Base-by-base conservation (phyloP, 2,797 vertebrate species). In the Onychomys arenicola region DNA sequence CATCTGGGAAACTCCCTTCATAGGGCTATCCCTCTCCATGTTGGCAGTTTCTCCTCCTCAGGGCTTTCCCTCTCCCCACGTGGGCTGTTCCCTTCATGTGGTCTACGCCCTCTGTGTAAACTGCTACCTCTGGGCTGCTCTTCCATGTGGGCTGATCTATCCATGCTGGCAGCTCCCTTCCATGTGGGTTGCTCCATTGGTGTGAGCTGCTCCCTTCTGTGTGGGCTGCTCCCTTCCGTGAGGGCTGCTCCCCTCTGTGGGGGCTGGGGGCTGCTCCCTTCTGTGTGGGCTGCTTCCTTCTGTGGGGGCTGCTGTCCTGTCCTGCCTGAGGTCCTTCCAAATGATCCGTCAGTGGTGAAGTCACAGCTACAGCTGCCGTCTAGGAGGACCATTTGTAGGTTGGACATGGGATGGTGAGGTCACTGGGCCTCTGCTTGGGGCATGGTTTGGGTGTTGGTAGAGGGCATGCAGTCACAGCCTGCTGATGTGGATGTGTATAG, bases 401-500 rank as follows among this genome's bases (percentile, higher is more conserved):
- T 55, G 19, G 2, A 11, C 1, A 2, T 78, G 73, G n/a, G 73
- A 32, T 32, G 3, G 49, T 9, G 6, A 10, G 59, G 34, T 1
- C 1, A 19, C 37, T 34, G 80, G 77, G 82, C 32, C 67, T 37
- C 27, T 9, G 17, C 57, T 4, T 0, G 14, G 37, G 34, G 5
- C 14, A 12, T 29, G 23, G 4, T 75, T 71, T 71, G 63, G 34
- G 57, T n/a, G 67, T n/a, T 19, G 25, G 49, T 4, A 27, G 86
- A 40, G 37, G 10, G 46, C 2, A 37, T 46, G 49, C 5, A 6
- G 71, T 73, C 5, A 0, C 1, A 49, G 46, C 43, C 81, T n/a
- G 0, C 13, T 1, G 76, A 27, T 69, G 46, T 77, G 34, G 59
- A 16, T 8, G 5, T 0, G 0, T 25, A 0, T 11, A 37, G 75